Base-by-base conservation (phyloP, 2,888 invertebrate genomes). In the Drosophila limbata region DNA sequence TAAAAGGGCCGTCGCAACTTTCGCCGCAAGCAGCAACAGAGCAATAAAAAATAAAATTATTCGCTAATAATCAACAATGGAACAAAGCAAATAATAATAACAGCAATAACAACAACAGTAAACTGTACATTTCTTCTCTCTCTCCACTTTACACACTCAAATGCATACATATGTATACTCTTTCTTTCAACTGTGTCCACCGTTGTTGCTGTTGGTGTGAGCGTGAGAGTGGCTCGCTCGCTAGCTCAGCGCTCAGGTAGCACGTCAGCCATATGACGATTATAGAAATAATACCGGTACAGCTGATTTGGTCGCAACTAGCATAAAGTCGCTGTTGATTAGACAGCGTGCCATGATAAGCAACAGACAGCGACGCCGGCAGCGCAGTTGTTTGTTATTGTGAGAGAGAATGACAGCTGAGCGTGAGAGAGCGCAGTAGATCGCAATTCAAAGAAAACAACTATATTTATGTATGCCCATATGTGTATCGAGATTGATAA, bases 271-370 rank as follows among this genome's bases (percentile, higher is more conserved):
- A 84, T 84, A 87, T 85, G 85, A 84, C 88, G 87, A 89, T 84
- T 77, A 81, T 84, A 77, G 64, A 53, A 78, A 59, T 75, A 65
- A 65, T 81, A 83, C 86, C 86, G 90, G 86, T 86, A 90, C 86
- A 90, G 90, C 90, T 90, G 90, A 85, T 85, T 89, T 88, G 68
- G 63, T 25, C 84, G 74, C 81, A 79, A 77, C 83, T 84, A 75
- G 52, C 62, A 55, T 42, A 56, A 59, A 64, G 40, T 47, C 51
- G 67, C 64, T 60, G 72, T 77, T 81, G 80, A 83, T 76, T 73
- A 79, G 73, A 33, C 65, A 51, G 48, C 47, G 44, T 47, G 57
- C 35, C 47, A 48, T 53, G 79, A 79, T 78, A 75, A 75, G 67
- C 61, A 72, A 28, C 47, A 52, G 55, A 48, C 52, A 42, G 64